A percentile compares a stretch with the other conserved stretches of the same genome.
Evolutionary conservation across 2,888 invertebrate genomes (phyloP).

Genomic region (Exephanes ischioxanthus): DNA sequence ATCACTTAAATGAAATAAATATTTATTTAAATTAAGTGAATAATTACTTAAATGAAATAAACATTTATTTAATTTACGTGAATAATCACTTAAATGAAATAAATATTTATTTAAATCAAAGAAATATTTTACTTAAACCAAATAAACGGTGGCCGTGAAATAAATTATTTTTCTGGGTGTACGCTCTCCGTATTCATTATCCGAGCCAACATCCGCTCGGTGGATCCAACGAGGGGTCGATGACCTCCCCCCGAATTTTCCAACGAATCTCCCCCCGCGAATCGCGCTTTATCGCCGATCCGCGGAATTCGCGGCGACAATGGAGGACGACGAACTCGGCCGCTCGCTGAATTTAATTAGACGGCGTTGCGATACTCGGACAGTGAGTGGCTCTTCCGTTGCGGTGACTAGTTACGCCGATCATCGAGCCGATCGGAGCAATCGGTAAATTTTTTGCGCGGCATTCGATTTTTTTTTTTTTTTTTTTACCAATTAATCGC

Average conservation of each 20-base stretch:
- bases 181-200: no score
- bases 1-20: no score
- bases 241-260: constrained; percentile 3
- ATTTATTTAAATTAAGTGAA: no score
- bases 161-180: no score
- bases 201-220: no score
- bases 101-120: no score
- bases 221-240: no score
- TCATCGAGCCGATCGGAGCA: constrained; percentile 44
- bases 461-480: constrained; percentile 41
- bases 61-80: no score
- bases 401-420: constrained; percentile 40
- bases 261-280: background rate
- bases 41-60: no score
- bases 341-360: constrained; percentile 42
- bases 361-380: constrained; percentile 4
- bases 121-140: no score
- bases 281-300: background rate
- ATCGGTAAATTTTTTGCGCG: constrained; percentile 51
- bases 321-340: constrained; percentile 40
- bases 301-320: background rate
- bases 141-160: no score
- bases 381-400: constrained; percentile 27
- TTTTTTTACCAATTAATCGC: background rate
- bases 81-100: no score